Evolutionary conservation across 2,888 invertebrate species (phyloP).

Genomic region (Cosmorhoe ocellata): DNA sequence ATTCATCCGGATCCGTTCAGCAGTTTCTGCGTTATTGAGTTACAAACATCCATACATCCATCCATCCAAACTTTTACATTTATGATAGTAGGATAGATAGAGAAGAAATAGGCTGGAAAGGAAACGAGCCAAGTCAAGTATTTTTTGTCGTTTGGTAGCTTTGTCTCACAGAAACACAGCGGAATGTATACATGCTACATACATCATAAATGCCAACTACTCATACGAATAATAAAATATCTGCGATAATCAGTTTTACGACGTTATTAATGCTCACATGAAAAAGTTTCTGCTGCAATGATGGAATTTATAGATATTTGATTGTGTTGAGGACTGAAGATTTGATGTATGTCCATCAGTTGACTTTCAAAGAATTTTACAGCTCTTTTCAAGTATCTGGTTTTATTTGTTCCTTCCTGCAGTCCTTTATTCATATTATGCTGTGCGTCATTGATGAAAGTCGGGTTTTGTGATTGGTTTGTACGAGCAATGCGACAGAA

Average conservation of each 20-base stretch:
- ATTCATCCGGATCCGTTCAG: too few relatives aligned
- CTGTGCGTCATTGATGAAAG: background rate
- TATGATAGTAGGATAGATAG: too few relatives aligned
- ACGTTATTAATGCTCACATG: constrained; percentile 34
- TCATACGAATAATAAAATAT: constrained; percentile 26
- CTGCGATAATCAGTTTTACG: constrained; percentile 32
- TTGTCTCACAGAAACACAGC: too few relatives aligned
- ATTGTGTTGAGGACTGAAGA: constrained; percentile 26
- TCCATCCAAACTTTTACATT: too few relatives aligned
- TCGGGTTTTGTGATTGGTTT: background rate
- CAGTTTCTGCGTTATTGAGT: too few relatives aligned
- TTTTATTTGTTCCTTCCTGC: constrained; percentile 7
- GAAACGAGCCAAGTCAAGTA: too few relatives aligned
- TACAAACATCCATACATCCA: too few relatives aligned
- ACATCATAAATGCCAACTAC: constrained; percentile 1
- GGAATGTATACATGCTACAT: too few relatives aligned
- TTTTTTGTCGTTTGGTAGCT: too few relatives aligned
- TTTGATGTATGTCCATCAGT: constrained; percentile 18
- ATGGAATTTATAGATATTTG: constrained; percentile 30
- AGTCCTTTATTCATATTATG: background rate
- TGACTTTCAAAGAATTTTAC: constrained; percentile 26
- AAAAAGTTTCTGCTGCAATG: constrained; percentile 35
- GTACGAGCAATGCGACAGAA: background rate
- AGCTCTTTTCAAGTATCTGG: constrained; percentile 21
- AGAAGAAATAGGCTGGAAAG: too few relatives aligned